These are phyloP conservation scores for Glossophaga mutica DNA, from an alignment of 2,797 vertebrate species.

Conservation along the genomic window DNA sequence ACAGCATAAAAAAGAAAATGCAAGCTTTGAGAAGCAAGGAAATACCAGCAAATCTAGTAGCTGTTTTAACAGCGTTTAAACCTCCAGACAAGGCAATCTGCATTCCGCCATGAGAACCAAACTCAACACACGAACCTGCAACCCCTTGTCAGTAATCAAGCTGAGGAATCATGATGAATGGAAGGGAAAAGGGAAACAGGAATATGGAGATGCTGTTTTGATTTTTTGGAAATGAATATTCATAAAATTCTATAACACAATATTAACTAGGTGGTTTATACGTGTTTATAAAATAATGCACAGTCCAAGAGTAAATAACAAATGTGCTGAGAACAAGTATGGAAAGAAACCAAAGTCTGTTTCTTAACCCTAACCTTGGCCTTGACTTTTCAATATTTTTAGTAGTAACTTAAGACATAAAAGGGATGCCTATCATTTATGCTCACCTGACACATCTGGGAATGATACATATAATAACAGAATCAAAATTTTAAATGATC, in stretches of 20 bases:
- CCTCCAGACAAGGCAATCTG: not conserved
- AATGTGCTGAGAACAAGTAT: not conserved
- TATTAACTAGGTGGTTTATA: conserved; percentile 7
- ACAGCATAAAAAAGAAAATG: not conserved
- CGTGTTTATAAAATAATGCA: not conserved
- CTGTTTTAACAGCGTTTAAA: not conserved
- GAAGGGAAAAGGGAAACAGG: not conserved
- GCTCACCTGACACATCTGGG: conserved; percentile 58
- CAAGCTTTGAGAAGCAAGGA: not conserved
- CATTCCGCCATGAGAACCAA: not conserved
- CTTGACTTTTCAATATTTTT: conserved; percentile 63
- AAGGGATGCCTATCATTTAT: conserved; percentile 65
- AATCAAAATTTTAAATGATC: conserved; percentile 72
- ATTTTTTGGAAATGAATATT: not conserved
- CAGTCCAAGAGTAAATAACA: not conserved
- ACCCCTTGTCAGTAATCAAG: not conserved
- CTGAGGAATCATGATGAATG: not conserved
- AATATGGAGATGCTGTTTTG: conserved; percentile 9
- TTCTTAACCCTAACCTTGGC: conserved; percentile 14
- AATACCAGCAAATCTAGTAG: not conserved
- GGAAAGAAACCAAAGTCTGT: not conserved
- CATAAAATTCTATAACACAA: not conserved
- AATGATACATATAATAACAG: conserved; percentile 75
- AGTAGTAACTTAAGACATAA: conserved; percentile 60
- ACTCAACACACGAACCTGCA: not conserved